Conservation (phyloP, 2,113 vertebrate species). For the Xenotilapia longispinis region DNA sequence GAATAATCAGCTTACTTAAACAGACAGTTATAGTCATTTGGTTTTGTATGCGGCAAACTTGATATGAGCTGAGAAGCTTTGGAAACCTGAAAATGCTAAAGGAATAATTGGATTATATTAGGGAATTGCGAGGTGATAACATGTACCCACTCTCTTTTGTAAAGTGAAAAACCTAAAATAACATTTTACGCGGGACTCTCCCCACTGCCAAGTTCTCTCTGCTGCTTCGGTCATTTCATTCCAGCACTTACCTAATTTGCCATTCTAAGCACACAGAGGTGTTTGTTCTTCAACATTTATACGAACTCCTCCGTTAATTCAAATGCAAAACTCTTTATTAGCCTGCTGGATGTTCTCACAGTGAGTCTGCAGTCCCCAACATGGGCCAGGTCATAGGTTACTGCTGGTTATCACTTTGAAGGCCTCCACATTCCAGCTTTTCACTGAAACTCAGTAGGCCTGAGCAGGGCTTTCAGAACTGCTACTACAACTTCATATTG, state of each 20-base stretch:
- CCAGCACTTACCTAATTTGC: neutral
- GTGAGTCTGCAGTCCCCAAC: neutral
- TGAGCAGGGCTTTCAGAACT: neutral
- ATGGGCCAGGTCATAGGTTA: neutral
- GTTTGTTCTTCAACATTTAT: neutral
- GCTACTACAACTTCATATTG: neutral
- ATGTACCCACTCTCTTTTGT: neutral
- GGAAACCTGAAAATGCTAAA: neutral
- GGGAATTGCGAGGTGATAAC: neutral
- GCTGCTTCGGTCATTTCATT: neutral
- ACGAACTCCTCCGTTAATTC: neutral
- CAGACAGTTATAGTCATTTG: neutral
- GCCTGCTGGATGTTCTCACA: neutral
- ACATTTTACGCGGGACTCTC: neutral
- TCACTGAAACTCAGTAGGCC: neutral
- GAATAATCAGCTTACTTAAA: neutral
- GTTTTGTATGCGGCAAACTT: neutral
- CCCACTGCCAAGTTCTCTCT: neutral
- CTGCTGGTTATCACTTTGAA: neutral
- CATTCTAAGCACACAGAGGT: neutral
- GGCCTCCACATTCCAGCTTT: neutral
- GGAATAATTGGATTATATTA: neutral
- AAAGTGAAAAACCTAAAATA: neutral
- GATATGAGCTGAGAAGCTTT: neutral
- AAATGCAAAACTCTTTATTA: neutral